Evolutionary conservation across 1,140 invertebrate genomes (phyloP).

Genomic region (Diprion similis): DNA sequence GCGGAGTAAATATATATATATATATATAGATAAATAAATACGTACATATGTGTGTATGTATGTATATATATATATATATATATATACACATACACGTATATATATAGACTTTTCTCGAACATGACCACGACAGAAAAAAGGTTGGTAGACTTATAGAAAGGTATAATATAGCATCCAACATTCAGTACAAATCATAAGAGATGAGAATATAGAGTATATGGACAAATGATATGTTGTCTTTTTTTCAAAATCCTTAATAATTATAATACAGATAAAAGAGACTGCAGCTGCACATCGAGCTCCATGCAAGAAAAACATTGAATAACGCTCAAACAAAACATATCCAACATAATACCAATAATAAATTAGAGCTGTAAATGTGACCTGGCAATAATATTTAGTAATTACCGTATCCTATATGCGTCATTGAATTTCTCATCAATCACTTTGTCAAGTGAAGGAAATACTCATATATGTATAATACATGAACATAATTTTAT

Average conservation of each 20-base stretch:
- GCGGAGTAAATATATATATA: slow-evolving; percentile 25
- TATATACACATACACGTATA: not conserved
- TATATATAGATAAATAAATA: slow-evolving; percentile 42
- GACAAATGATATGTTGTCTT: slow-evolving; percentile 25
- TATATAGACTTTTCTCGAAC: slow-evolving; percentile 50
- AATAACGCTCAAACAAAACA: slow-evolving; percentile 57
- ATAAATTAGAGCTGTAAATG: slow-evolving; percentile 20
- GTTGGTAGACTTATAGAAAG: slow-evolving; percentile 39
- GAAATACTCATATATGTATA: slow-evolving; percentile 13
- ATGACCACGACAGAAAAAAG: slow-evolving; percentile 47
- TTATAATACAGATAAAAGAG: slow-evolving; percentile 55
- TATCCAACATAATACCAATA: slow-evolving; percentile 40
- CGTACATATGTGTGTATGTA: slow-evolving; percentile 13
- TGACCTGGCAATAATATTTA: slow-evolving; percentile 3
- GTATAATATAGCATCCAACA: slow-evolving; percentile 49
- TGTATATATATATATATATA: slow-evolving; percentile 19
- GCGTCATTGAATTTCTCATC: not conserved
- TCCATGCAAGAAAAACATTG: slow-evolving; percentile 61
- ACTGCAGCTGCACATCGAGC: slow-evolving; percentile 61
- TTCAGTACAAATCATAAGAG: slow-evolving; percentile 47
- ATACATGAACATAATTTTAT: slow-evolving; percentile 19
- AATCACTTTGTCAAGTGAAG: slow-evolving; percentile 14
- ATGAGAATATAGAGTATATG: slow-evolving; percentile 19
- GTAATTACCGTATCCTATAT: slow-evolving; percentile 25
- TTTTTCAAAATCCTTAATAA: slow-evolving; percentile 23